These are phyloP conservation scores for Macrosiphum euphorbiae DNA, from an alignment of 2,888 invertebrate genomes.

Conservation along the genomic window DNA sequence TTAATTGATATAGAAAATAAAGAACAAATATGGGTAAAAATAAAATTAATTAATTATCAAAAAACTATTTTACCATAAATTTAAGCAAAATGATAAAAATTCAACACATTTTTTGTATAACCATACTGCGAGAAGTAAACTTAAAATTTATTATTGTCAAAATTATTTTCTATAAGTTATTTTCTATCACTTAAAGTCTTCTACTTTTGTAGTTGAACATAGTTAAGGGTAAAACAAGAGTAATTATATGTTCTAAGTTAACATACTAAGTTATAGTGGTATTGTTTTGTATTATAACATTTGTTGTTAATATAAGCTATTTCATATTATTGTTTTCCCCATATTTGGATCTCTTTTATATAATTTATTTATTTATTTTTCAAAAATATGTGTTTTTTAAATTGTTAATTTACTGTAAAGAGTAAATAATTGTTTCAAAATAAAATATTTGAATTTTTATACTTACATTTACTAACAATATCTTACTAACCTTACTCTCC, in stretches of 20 bases:
- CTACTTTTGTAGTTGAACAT: neutral
- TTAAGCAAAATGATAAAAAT: neutral
- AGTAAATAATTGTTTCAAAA: neutral
- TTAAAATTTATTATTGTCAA: neutral
- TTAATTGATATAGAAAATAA: neutral
- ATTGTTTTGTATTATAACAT: neutral
- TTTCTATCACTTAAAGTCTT: neutral
- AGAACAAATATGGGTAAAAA: neutral
- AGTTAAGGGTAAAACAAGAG: neutral
- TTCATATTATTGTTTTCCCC: neutral
- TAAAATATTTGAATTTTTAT: neutral
- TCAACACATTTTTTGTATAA: neutral
- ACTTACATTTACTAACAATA: neutral
- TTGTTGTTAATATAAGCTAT: neutral
- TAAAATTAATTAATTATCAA: neutral
- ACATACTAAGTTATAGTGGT: neutral
- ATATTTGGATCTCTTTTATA: neutral
- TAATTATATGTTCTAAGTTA: neutral
- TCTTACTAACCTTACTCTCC: neutral
- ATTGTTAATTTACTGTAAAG: neutral
- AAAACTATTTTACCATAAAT: neutral
- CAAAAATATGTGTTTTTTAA: neutral
- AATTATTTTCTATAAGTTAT: neutral
- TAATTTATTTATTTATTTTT: neutral
- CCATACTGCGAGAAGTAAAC: neutral